Percentiles rank a stretch among this genome's conserved stretches.
phyloP scores from a whole-genome alignment of 1,140 invertebrate species.

The Coelopa frigida region DNA sequence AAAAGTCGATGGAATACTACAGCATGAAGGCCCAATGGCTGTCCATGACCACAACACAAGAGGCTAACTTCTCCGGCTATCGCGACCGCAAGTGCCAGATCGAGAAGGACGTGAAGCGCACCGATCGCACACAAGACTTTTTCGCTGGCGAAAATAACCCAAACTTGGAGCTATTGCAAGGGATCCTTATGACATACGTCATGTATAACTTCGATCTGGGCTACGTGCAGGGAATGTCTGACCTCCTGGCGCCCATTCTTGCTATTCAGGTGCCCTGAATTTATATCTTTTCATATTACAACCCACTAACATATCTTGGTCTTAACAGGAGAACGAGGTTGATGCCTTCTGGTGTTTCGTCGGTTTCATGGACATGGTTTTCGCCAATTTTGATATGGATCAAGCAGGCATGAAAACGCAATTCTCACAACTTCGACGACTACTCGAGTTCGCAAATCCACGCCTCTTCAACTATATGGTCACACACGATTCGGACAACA shows the following conservation, averaged over 20 bases:
- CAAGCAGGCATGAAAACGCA: conserved; percentile 96
- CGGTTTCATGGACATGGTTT: conserved; percentile 94
- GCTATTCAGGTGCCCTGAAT: conserved; percentile 56
- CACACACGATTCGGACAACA: conserved; percentile 88
- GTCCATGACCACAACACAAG: conserved; percentile 79
- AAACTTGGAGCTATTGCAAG: conserved; percentile 76
- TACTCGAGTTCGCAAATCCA: conserved; percentile 77
- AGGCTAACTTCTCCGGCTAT: conserved; percentile 80
- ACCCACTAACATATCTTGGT: background rate
- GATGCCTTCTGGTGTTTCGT: conserved; percentile 99
- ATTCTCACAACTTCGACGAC: conserved; percentile 71
- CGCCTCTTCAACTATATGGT: conserved; percentile 80
- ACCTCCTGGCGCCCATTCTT: conserved; percentile 88
- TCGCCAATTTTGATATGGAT: conserved; percentile 96
- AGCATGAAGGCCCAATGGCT: conserved; percentile 96
- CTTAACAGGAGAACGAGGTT: conserved; percentile 45
- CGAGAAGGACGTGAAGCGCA: conserved; percentile 96
- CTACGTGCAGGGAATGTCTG: conserved; percentile 96
- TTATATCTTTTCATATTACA: background rate
- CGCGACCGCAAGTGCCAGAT: conserved; percentile 89
- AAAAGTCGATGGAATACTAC: conserved; percentile 82
- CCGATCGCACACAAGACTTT: conserved; percentile 86
- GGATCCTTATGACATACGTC: conserved; percentile 98
- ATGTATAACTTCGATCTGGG: conserved; percentile 99
- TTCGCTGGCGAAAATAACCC: conserved; percentile 87